Evolutionary conservation across 2,888 invertebrate species (phyloP), one percentile per base, ranked within the genome.

Genomic region (Papilio protenor): DNA sequence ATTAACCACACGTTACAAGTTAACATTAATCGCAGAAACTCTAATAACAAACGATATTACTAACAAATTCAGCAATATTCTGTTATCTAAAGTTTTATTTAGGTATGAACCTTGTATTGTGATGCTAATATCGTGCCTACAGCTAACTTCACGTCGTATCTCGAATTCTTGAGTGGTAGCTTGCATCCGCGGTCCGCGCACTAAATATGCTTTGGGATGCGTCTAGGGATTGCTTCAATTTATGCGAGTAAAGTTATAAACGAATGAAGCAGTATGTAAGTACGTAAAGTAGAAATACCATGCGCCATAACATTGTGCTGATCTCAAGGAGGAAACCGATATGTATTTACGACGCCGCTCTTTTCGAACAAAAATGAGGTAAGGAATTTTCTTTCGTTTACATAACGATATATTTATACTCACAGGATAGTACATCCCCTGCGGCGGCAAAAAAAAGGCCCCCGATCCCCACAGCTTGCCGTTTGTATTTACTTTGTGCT

Each of bases 391-490:
- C 33, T 78, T 75, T 73, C 55, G 66, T 72, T 77, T 70, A 79
- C 66, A 79, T 81, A 76, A 77, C 77, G 73, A 49, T 76, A 74
- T 79, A 80, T 80, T 79, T 82, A 90, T 94, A 97, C 98, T 98
- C 96, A 98, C 98, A 97, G 98, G 98, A 96, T 98, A 98, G 96
- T 98, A 98, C 97, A 98, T 98, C 97, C 98, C 98, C 97, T 98
- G 98, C 96, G 97, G 97, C 97, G 98, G 98, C 97, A 98, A 97
- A 96, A 98, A 98, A 96, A 97, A 98, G 95, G 98, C 97, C 96
- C 98, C 98, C 96, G 98, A 97, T 96, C 98, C 98, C 98, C 98
- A 98, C 98, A 98, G 98, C 97, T 98, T 98, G 98, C 96, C 97
- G 96, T 97, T 96, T 97, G 95, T 96, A 95, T 95, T 92, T 94